These are phyloP conservation scores for Ardeotis arabs DNA, from an alignment of 2,113 vertebrate species.

Conservation along the genomic window DNA sequence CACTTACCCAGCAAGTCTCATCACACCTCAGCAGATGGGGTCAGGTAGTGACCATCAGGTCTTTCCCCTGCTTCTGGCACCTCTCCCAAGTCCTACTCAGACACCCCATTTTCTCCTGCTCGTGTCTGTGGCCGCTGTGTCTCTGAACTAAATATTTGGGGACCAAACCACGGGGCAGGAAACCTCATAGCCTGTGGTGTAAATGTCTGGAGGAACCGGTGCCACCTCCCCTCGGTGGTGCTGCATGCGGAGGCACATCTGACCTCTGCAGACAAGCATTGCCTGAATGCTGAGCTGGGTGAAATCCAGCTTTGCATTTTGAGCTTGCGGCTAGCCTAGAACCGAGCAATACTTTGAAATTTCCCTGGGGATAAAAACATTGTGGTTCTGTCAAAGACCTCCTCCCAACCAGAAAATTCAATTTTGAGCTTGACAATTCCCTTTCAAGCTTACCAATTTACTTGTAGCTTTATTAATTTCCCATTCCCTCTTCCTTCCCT, in stretches of 20 bases:
- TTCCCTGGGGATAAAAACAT: background rate
- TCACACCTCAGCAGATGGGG: background rate
- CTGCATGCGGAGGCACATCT: background rate
- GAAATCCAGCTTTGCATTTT: background rate
- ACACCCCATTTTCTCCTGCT: background rate
- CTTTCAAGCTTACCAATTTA: background rate
- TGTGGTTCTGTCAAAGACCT: background rate
- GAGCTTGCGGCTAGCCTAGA: background rate
- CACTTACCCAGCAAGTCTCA: background rate
- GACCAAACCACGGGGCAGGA: background rate
- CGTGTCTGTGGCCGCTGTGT: background rate
- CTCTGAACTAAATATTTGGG: background rate
- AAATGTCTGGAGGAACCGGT: background rate
- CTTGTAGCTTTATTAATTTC: conserved; percentile 3
- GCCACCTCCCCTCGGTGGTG: background rate
- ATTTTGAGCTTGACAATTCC: background rate
- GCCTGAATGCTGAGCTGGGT: background rate
- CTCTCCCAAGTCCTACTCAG: background rate
- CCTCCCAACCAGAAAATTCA: conserved; percentile 25
- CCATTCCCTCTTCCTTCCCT: background rate
- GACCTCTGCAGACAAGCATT: fast-evolving
- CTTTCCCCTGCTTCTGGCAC: background rate
- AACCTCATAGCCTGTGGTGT: background rate
- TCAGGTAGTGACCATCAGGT: background rate
- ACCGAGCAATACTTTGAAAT: background rate